Conservation (phyloP, 1,140 invertebrate species). For the Arctopsyche grandis region DNA sequence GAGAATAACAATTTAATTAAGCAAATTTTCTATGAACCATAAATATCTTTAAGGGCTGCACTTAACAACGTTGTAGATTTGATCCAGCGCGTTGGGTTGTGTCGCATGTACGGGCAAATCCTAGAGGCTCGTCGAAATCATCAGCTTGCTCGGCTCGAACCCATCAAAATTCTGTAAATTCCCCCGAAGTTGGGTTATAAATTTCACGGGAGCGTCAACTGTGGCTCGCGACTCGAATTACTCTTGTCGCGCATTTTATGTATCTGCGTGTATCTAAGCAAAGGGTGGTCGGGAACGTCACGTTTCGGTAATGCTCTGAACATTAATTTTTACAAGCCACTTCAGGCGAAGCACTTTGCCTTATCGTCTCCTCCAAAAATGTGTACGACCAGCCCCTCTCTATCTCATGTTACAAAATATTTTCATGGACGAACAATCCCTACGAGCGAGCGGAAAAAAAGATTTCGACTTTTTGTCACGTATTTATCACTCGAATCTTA, state of each 20-base stretch:
- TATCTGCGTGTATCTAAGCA: neutral
- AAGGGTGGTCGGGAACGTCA: neutral
- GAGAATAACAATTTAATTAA: too few species aligned
- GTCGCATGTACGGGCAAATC: too few species aligned
- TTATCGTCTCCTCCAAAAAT: neutral
- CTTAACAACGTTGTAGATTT: too few species aligned
- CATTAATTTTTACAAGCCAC: slow-evolving; percentile 30
- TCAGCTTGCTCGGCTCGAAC: too few species aligned
- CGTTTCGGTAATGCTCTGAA: slow-evolving; percentile 17
- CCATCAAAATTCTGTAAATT: neutral
- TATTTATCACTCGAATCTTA: too few species aligned
- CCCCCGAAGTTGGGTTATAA: neutral
- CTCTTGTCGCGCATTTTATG: neutral
- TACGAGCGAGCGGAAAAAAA: too few species aligned
- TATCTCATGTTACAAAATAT: slow-evolving; percentile 20
- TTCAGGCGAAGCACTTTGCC: slow-evolving; percentile 20
- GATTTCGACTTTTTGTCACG: too few species aligned
- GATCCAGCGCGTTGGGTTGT: too few species aligned
- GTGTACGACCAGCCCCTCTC: slow-evolving; percentile 2
- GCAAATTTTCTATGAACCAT: too few species aligned
- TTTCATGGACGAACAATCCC: slow-evolving; percentile 1
- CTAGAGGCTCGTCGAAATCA: too few species aligned
- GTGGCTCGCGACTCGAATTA: slow-evolving; percentile 12
- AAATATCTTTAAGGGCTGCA: too few species aligned
- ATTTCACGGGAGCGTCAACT: neutral